Evolutionary conservation across 2,797 vertebrate species (phyloP).

Genomic region (Chelidonichthys spinosus): DNA sequence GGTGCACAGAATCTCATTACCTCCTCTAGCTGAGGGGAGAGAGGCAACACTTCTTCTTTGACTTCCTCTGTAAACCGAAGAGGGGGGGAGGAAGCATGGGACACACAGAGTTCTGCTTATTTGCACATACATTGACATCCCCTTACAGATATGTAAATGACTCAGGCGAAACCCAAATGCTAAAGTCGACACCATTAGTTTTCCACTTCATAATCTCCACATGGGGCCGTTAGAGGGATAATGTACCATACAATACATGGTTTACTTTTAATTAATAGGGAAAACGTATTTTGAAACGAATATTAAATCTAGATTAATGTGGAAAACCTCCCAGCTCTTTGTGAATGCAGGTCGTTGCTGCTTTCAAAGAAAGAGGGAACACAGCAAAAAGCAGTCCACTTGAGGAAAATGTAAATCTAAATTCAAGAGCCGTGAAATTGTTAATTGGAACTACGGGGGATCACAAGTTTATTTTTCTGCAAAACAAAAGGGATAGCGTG

Average conservation of each 20-base stretch:
- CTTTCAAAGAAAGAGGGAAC: constrained; percentile 59
- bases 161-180: constrained; percentile 94
- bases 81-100: constrained; percentile 76
- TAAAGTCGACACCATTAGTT: constrained; percentile 99
- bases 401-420: constrained; percentile 47
- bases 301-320: constrained; percentile 98
- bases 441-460: constrained; percentile 63
- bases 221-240: constrained; percentile 99
- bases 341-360: constrained; percentile 72
- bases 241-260: constrained; percentile 99
- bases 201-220: constrained; percentile 99
- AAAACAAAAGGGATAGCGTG: constrained; percentile 38
- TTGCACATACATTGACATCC: constrained; percentile 94
- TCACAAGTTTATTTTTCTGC: constrained; percentile 55
- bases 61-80: constrained; percentile 84
- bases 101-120: constrained; percentile 92
- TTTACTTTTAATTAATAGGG: constrained; percentile 99
- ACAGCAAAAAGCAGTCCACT: constrained; percentile 47
- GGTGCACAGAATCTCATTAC: constrained; percentile 96
- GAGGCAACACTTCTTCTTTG: constrained; percentile 87
- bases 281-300: constrained; percentile 95
- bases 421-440: constrained; percentile 73
- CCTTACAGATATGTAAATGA: constrained; percentile 96
- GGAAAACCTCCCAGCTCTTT: constrained; percentile 88
- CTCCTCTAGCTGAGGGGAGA: constrained; percentile 93